These are phyloP conservation scores for Fringilla coelebs DNA, from an alignment of 2,797 vertebrate genomes.

Conservation along the genomic window DNA sequence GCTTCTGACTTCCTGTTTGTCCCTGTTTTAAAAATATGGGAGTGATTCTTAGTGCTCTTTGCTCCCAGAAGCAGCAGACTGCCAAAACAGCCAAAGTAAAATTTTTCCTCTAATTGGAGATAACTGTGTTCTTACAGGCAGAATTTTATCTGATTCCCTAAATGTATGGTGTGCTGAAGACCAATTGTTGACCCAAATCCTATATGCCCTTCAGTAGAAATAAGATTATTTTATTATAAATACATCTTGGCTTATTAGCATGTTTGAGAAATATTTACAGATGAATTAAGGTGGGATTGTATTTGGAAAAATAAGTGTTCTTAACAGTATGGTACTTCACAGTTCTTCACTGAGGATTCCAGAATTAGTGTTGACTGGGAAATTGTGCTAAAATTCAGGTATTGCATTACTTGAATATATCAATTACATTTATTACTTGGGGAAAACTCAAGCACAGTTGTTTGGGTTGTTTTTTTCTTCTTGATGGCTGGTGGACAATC, in stretches of 20 bases:
- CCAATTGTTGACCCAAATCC: neutral
- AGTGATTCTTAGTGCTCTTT: neutral
- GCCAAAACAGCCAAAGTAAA: neutral
- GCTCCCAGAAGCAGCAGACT: neutral
- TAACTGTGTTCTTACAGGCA: neutral
- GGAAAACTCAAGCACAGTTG: neutral
- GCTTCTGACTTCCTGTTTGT: constrained; percentile 11
- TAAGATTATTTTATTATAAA: neutral
- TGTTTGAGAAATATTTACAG: neutral
- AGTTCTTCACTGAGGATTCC: neutral
- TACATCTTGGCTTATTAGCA: neutral
- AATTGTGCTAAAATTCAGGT: neutral
- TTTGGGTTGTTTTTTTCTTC: neutral
- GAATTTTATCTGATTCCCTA: neutral
- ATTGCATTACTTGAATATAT: neutral
- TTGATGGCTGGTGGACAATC: neutral
- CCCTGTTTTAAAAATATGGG: neutral
- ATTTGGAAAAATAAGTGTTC: neutral
- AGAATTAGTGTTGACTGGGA: neutral
- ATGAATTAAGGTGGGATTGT: neutral
- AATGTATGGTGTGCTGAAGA: neutral
- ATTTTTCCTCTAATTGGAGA: neutral
- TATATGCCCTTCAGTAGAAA: neutral
- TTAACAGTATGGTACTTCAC: neutral
- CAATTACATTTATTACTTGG: neutral